Percentiles rank a stretch among this genome's conserved stretches.
phyloP scores from a whole-genome alignment of 2,113 vertebrate species.

The Cinclus mexicanus region DNA sequence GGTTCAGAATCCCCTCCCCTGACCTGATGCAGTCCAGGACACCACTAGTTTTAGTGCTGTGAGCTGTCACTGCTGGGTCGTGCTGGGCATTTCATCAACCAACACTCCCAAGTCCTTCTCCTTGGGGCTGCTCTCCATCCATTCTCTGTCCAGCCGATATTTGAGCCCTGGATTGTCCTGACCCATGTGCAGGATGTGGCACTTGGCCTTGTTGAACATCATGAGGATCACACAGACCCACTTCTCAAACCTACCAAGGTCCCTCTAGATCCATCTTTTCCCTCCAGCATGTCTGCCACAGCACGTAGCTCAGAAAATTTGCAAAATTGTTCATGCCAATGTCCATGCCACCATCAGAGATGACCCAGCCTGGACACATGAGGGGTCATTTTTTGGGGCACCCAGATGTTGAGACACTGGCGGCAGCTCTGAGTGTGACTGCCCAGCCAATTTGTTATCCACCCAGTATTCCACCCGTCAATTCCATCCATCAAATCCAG shows the following conservation, averaged over 20 bases:
- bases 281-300: neutral
- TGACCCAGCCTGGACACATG: neutral
- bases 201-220: neutral
- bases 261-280: too few relatives aligned
- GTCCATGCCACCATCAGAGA: neutral
- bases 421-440: neutral
- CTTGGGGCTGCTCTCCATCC: neutral
- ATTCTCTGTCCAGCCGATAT: neutral
- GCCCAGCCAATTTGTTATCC: neutral
- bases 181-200: neutral
- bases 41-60: rapidly evolving
- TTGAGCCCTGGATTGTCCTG: neutral
- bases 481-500: neutral
- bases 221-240: neutral
- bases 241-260: neutral
- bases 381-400: too few relatives aligned
- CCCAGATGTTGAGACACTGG: neutral
- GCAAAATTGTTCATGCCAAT: neutral
- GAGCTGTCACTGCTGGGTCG: neutral
- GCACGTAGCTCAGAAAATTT: neutral
- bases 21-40: neutral
- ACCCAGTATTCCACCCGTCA: neutral
- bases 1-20: neutral
- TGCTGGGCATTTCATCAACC: neutral
- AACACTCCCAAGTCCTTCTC: neutral